These are phyloP conservation scores for Labeo rohita DNA, from an alignment of 2,113 vertebrate species.

Conservation along the genomic window DNA sequence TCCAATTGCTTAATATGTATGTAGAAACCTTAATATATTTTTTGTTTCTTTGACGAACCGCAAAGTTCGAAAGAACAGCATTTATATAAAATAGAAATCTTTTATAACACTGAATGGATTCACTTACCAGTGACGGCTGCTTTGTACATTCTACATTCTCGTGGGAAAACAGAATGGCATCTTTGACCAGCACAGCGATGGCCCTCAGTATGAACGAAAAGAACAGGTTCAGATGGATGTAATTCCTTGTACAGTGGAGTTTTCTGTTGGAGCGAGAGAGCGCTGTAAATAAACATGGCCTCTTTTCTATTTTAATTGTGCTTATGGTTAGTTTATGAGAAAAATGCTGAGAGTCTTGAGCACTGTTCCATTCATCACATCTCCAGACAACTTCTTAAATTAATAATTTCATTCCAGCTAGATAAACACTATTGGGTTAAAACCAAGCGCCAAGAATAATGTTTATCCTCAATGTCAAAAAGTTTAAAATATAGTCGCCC, in stretches of 20 bases:
- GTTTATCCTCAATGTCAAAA: constrained; percentile 62
- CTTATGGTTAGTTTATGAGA: background rate
- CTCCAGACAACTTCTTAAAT: constrained; percentile 35
- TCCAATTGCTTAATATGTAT: too few relatives aligned
- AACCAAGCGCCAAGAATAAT: constrained; percentile 38
- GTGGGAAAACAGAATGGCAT: constrained; percentile 85
- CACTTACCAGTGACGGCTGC: constrained; percentile 69
- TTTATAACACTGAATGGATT: background rate
- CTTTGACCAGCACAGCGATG: constrained; percentile 89
- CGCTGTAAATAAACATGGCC: constrained; percentile 5
- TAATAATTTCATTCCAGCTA: constrained; percentile 42
- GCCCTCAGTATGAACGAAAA: constrained; percentile 92
- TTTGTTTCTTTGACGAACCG: too few relatives aligned
- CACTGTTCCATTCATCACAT: constrained; percentile 13
- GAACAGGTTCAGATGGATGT: constrained; percentile 96
- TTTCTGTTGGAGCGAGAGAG: constrained; percentile 76
- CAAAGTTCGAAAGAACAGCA: too few relatives aligned
- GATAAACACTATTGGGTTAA: constrained; percentile 50
- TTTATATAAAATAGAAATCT: too few relatives aligned
- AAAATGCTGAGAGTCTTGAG: constrained; percentile 13
- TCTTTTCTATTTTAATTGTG: constrained; percentile 26
- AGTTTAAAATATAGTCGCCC: constrained; percentile 57
- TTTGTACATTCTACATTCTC: constrained; percentile 73
- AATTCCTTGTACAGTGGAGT: constrained; percentile 93
- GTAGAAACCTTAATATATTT: too few relatives aligned